Percentiles rank a stretch among this genome's conserved stretches.
These are phyloP conservation scores for Enteromius argenteus DNA, from an alignment of 2,797 vertebrate species.

Conservation along the genomic window DNA sequence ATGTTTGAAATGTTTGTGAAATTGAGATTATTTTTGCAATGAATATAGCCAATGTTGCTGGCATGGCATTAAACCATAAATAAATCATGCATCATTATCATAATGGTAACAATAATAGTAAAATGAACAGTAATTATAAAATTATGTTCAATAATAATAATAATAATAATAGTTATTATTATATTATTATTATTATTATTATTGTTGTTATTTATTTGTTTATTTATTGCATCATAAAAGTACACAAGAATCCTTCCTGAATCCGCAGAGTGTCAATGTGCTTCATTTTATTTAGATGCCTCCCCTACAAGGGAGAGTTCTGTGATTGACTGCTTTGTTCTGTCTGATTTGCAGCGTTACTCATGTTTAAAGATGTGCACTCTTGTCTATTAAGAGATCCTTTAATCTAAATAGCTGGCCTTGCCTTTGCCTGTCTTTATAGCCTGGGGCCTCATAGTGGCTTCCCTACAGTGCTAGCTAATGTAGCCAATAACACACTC, in stretches of 20 bases:
- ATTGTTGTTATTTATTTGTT: not conserved
- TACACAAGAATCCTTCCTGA: not conserved
- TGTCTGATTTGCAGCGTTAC: slow-evolving; percentile 40
- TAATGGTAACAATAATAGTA: too few relatives aligned
- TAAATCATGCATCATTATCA: too few relatives aligned
- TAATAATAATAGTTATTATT: not conserved
- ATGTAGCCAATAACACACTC: slow-evolving; percentile 56
- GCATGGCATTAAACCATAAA: too few relatives aligned
- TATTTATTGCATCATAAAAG: not conserved
- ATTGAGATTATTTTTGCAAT: too few relatives aligned
- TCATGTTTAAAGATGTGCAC: slow-evolving; percentile 57
- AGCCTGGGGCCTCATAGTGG: slow-evolving; percentile 47
- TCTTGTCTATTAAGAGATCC: slow-evolving; percentile 49
- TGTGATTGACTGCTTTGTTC: slow-evolving; percentile 46
- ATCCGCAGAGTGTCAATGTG: not conserved
- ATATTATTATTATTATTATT: not conserved
- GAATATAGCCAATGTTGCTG: too few relatives aligned
- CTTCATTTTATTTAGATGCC: not conserved
- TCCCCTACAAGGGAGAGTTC: not conserved
- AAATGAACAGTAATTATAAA: not conserved
- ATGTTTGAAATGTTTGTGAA: too few relatives aligned
- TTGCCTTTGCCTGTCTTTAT: slow-evolving; percentile 47
- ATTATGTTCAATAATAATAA: not conserved
- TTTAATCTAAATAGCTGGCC: slow-evolving; percentile 53
- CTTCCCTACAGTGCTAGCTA: slow-evolving; percentile 53